A percentile compares a stretch with the other conserved stretches of the same genome.
phyloP scores from a whole-genome alignment of 1,140 invertebrate genomes.

The Caenorhabditis briggsae region DNA sequence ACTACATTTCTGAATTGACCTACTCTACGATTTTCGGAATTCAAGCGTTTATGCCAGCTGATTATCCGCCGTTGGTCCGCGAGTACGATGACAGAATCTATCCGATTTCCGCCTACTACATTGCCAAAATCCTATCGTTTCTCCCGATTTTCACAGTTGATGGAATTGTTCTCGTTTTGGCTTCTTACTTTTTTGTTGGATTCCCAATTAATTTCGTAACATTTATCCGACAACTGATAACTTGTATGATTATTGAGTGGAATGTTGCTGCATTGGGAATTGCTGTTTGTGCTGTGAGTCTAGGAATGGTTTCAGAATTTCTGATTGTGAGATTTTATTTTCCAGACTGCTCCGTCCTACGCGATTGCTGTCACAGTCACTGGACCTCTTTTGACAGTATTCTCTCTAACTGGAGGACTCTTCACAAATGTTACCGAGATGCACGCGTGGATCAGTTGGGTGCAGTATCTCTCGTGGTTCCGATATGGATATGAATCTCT shows the following conservation, averaged over 20 bases:
- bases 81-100: conserved; percentile 64
- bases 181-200: conserved; percentile 69
- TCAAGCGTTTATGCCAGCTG: conserved; percentile 66
- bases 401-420: conserved; percentile 72
- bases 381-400: conserved; percentile 72
- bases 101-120: conserved; percentile 60
- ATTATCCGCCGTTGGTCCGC: conserved; percentile 70
- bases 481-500: conserved; percentile 72
- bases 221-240: conserved; percentile 65
- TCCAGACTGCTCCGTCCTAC: conserved; percentile 50
- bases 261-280: conserved; percentile 59
- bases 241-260: conserved; percentile 55
- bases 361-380: conserved; percentile 63
- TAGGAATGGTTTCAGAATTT: conserved; percentile 56
- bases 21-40: conserved; percentile 63
- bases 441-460: conserved; percentile 67
- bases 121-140: conserved; percentile 68
- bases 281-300: conserved; percentile 27
- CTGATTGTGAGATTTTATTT: conserved; percentile 62
- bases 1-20: conserved; percentile 71
- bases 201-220: neutral
- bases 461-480: conserved; percentile 73
- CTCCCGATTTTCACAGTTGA: conserved; percentile 74
- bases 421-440: conserved; percentile 71
- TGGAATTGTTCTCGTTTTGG: conserved; percentile 68